phyloP scores from a whole-genome alignment of 2,113 vertebrate genomes.

The Corythornis madagascariensis region DNA sequence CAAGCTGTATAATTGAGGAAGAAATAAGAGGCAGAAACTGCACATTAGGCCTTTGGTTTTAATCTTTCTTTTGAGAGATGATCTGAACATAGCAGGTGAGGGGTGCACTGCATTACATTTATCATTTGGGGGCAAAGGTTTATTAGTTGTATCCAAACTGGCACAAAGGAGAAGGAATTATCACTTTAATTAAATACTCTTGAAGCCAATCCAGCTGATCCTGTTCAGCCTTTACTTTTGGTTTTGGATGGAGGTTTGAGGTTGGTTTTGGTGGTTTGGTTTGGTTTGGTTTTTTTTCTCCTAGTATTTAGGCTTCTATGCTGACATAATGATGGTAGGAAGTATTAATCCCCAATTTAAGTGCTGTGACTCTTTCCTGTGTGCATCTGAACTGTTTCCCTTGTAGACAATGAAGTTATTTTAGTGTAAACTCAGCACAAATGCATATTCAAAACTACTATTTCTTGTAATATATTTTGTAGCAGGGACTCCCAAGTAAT shows the following conservation, averaged over 20 bases:
- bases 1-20: neutral
- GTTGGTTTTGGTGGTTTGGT: neutral
- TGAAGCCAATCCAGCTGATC: neutral
- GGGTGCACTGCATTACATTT: neutral
- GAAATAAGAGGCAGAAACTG: neutral
- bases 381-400: neutral
- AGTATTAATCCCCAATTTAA: too few relatives aligned
- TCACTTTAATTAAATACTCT: neutral
- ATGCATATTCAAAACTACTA: too few relatives aligned
- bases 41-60: neutral
- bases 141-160: neutral
- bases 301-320: neutral
- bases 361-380: neutral
- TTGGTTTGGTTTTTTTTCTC: neutral
- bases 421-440: neutral
- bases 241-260: neutral
- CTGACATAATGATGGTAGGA: neutral
- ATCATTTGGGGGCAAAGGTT: neutral
- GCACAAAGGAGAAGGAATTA: neutral
- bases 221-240: neutral
- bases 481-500: neutral
- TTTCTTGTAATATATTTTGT: neutral
- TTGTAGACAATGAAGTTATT: neutral
- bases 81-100: neutral
- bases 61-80: neutral